A percentile compares a stretch with the other conserved stretches of the same genome.
Evolutionary conservation across 1,140 invertebrate genomes (phyloP).

Genomic region (Ericerus pela): DNA sequence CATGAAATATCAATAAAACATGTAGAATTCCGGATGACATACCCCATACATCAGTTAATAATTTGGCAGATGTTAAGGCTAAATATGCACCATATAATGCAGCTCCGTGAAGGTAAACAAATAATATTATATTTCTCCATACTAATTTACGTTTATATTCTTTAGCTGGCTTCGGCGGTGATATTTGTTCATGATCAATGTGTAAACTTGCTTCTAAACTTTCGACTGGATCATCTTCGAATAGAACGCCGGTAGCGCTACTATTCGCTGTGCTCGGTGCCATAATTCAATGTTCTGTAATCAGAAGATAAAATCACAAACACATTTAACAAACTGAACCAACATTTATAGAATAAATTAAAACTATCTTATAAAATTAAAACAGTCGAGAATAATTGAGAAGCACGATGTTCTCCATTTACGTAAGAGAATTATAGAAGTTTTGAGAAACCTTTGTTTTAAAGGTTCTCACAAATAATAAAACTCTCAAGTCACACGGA

Average conservation of each 20-base stretch:
- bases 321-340: too few relatives aligned
- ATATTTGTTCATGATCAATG: constrained; percentile 3
- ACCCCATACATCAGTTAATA: constrained; percentile 61
- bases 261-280: constrained; percentile 5
- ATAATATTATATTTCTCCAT: constrained; percentile 83
- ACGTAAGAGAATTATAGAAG: too few relatives aligned
- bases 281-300: too few relatives aligned
- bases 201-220: constrained; percentile 3
- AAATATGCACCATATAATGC: constrained; percentile 75
- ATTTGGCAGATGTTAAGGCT: constrained; percentile 59
- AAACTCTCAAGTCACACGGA: too few relatives aligned
- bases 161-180: neutral
- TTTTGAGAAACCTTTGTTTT: too few relatives aligned
- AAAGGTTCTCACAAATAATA: too few relatives aligned
- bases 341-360: too few relatives aligned
- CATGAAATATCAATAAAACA: too few relatives aligned
- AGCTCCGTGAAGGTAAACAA: constrained; percentile 67
- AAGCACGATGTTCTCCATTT: too few relatives aligned
- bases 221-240: constrained; percentile 7
- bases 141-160: constrained; percentile 46
- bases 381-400: too few relatives aligned
- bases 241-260: constrained; percentile 4
- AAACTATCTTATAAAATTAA: too few relatives aligned
- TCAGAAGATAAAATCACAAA: too few relatives aligned
- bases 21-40: constrained; percentile 33